Evolutionary conservation across 2,888 invertebrate genomes (phyloP).

Genomic region (Drosophila histrio): DNA sequence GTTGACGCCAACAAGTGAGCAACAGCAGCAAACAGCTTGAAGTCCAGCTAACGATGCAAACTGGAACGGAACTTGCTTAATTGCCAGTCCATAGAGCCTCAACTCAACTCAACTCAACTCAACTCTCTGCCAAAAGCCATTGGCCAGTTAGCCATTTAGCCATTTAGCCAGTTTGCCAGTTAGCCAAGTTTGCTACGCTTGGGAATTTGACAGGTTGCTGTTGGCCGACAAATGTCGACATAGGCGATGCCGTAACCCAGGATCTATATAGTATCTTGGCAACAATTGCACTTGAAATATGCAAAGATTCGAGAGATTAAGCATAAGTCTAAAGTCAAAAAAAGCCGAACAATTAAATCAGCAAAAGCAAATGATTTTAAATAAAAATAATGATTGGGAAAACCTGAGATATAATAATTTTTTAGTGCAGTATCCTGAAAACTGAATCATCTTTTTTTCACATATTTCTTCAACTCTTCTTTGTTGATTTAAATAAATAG

Average conservation of each 20-base stretch:
- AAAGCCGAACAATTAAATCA: too few relatives aligned
- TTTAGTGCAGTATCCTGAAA: too few relatives aligned
- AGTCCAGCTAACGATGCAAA: constrained; percentile 48
- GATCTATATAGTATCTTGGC: constrained; percentile 5
- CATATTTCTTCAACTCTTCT: too few relatives aligned
- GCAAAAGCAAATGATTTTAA: too few relatives aligned
- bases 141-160: constrained; percentile 41
- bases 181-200: constrained; percentile 19
- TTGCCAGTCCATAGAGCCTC: constrained; percentile 47
- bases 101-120: constrained; percentile 2
- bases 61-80: constrained; percentile 76
- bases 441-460: too few relatives aligned
- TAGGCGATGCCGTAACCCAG: constrained; percentile 31
- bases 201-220: constrained; percentile 51
- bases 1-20: constrained; percentile 43
- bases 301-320: neutral
- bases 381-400: too few relatives aligned
- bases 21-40: constrained; percentile 17
- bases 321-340: neutral
- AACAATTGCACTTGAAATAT: constrained; percentile 10
- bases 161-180: constrained; percentile 39
- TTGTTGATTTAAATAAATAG: too few relatives aligned
- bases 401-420: too few relatives aligned
- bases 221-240: constrained; percentile 56
- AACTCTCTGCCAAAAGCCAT: constrained; percentile 33